These are phyloP conservation scores for Apolygus lucorum DNA, from an alignment of 1,140 invertebrate species.

Conservation along the genomic window DNA sequence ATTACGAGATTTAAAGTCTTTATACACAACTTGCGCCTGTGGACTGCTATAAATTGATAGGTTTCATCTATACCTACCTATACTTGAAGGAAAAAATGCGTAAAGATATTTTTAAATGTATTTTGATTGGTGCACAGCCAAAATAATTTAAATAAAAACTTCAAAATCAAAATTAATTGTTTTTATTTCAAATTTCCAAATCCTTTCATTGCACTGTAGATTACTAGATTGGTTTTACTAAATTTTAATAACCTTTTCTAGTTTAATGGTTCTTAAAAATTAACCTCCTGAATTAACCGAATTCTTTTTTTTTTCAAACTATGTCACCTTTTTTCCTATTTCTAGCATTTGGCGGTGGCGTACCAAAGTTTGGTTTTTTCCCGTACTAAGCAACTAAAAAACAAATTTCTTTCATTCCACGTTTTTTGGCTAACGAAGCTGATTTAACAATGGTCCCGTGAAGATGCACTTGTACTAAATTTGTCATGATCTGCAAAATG, in stretches of 20 bases:
- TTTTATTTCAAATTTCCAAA: conserved; percentile 11
- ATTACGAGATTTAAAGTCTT: conserved; percentile 12
- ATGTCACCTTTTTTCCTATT: background rate
- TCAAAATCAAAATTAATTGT: conserved; percentile 1
- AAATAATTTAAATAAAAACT: conserved; percentile 16
- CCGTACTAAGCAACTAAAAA: conserved; percentile 15
- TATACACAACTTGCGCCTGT: conserved; percentile 28
- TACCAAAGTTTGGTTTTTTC: background rate
- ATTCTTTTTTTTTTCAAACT: background rate
- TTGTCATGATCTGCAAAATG: conserved; percentile 4
- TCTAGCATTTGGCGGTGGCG: conserved; percentile 8
- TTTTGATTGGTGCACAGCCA: conserved; percentile 1
- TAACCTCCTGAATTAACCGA: background rate
- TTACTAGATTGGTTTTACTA: background rate
- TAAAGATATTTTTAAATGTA: conserved; percentile 20
- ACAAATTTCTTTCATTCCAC: background rate
- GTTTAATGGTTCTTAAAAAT: background rate
- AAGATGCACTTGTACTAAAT: conserved; percentile 15
- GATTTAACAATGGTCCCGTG: background rate
- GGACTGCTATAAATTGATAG: conserved; percentile 23
- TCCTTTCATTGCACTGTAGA: conserved; percentile 3
- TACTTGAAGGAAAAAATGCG: background rate
- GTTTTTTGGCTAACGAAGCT: conserved; percentile 21
- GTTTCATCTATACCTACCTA: conserved; percentile 12
- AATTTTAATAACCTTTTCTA: background rate